Evolutionary conservation across 2,888 invertebrate genomes (phyloP).

Genomic region (Chouioia cunea): DNA sequence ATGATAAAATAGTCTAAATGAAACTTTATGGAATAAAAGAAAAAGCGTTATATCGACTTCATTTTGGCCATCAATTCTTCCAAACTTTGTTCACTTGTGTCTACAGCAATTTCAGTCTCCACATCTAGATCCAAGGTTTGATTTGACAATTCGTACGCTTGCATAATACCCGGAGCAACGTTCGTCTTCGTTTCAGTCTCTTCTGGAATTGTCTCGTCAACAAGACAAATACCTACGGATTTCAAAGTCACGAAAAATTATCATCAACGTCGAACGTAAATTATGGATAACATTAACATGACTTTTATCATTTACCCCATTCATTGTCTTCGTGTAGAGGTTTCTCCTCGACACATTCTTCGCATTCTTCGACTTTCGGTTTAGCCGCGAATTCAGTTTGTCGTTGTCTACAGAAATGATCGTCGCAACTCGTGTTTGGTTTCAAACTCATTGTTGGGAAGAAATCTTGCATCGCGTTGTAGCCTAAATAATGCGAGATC

Average conservation of each 20-base stretch:
- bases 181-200: slow-evolving; percentile 55
- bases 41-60: slow-evolving; percentile 80
- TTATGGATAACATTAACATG: slow-evolving; percentile 41
- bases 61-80: slow-evolving; percentile 94
- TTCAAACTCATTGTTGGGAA: slow-evolving; percentile 94
- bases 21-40: slow-evolving; percentile 14
- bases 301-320: slow-evolving; percentile 78
- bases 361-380: slow-evolving; percentile 73
- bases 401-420: slow-evolving; percentile 78
- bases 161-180: slow-evolving; percentile 69
- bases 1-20: slow-evolving; percentile 34
- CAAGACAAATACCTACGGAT: slow-evolving; percentile 73
- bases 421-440: slow-evolving; percentile 94
- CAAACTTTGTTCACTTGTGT: slow-evolving; percentile 75
- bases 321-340: slow-evolving; percentile 90
- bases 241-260: no score
- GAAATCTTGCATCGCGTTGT: slow-evolving; percentile 95
- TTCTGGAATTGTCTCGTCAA: slow-evolving; percentile 79
- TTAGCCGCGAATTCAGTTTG: slow-evolving; percentile 75
- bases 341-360: slow-evolving; percentile 72
- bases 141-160: slow-evolving; percentile 80
- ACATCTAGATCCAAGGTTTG: slow-evolving; percentile 62
- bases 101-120: slow-evolving; percentile 67
- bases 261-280: no score
- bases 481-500: slow-evolving; percentile 94